Conservation (phyloP, 2,113 vertebrate species). For the Procavia capensis region DNA sequence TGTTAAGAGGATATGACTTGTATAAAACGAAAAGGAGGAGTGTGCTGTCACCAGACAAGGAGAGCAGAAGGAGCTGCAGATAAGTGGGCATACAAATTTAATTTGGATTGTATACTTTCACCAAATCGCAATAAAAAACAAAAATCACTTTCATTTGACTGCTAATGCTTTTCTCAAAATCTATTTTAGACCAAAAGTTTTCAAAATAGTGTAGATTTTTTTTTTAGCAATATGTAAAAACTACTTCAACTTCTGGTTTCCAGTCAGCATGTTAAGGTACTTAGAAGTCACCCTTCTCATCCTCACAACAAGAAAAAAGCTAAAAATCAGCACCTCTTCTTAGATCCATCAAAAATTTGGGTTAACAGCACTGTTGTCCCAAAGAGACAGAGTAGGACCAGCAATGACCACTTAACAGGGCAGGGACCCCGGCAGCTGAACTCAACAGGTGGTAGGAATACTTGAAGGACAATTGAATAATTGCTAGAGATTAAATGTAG, state of each 20-base stretch:
- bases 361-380: not conserved
- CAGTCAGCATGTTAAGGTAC: no score
- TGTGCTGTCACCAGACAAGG: no score
- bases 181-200: not conserved
- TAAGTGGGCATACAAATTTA: no score
- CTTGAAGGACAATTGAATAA: not conserved
- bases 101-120: no score
- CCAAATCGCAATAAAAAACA: no score
- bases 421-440: not conserved
- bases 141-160: constrained; percentile 22
- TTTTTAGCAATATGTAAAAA: constrained; percentile 1
- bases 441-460: not conserved
- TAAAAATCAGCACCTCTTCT: not conserved
- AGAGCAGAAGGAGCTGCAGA: no score
- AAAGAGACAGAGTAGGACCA: not conserved
- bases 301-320: not conserved
- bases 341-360: not conserved
- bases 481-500: not conserved
- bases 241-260: no score
- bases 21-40: no score
- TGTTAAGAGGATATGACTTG: no score
- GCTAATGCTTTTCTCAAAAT: not conserved
- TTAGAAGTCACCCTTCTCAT: not conserved
- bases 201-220: not conserved
- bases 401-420: not conserved